These are phyloP conservation scores for Scarus forsteni DNA, from an alignment of 2,797 vertebrate species.

Conservation along the genomic window DNA sequence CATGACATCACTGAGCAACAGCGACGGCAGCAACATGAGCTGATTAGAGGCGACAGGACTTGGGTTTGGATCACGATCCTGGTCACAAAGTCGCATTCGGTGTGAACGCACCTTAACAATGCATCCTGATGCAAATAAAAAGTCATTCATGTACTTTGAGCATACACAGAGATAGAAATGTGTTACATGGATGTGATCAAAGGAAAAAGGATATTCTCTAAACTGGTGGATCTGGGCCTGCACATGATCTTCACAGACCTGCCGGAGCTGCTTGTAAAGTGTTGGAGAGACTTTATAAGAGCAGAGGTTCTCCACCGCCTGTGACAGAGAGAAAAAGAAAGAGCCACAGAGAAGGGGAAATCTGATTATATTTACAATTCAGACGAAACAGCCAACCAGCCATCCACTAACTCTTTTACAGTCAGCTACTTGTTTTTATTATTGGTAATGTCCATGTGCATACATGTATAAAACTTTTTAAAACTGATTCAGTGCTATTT, in stretches of 20 bases:
- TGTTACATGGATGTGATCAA: background rate
- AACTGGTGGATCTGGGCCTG: constrained; percentile 98
- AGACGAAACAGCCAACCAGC: no score
- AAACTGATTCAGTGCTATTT: no score
- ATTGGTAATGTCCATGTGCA: background rate
- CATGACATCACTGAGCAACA: no score
- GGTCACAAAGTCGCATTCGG: no score
- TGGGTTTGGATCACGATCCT: no score
- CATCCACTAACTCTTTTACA: no score
- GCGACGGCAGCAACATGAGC: no score
- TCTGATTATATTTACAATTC: background rate
- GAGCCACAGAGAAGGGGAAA: background rate
- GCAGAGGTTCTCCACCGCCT: constrained; percentile 99
- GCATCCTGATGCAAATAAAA: background rate
- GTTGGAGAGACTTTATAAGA: constrained; percentile 99
- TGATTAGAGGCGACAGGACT: no score
- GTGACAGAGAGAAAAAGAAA: constrained; percentile 43
- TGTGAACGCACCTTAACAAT: no score
- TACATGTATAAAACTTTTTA: no score
- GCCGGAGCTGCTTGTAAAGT: constrained; percentile 96
- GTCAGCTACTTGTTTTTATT: no score
- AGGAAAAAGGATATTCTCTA: constrained; percentile 97
- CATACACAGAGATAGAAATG: no score
- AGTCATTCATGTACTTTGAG: background rate
- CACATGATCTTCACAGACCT: constrained; percentile 99